A percentile compares a stretch with the other conserved stretches of the same genome.
Evolutionary conservation across 2,888 invertebrate species (phyloP).

Genomic region (Eupeodes luniger): DNA sequence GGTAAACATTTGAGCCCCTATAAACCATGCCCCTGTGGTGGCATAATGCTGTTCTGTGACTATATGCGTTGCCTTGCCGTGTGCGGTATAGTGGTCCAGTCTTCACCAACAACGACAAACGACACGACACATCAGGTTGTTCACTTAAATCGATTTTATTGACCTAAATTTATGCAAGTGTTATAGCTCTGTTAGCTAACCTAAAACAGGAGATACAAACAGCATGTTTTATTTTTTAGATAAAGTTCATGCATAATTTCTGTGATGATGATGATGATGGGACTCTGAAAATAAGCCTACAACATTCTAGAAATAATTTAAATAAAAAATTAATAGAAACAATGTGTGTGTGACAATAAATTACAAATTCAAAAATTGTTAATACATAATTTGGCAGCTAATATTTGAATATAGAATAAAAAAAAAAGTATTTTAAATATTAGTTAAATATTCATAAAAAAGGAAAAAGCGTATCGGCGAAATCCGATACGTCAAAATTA

Average conservation of each 20-base stretch:
- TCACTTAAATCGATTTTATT: conserved; percentile 65
- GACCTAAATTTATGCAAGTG: conserved; percentile 58
- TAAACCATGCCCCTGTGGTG: conserved; percentile 48
- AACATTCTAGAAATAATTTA: background rate
- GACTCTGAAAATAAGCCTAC: background rate
- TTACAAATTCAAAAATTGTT: no score
- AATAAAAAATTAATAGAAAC: background rate
- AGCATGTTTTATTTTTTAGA: conserved; percentile 17
- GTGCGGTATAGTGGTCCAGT: conserved; percentile 14
- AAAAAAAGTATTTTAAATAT: no score
- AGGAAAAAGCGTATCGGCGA: no score
- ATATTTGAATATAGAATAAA: no score
- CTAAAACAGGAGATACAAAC: conserved; percentile 26
- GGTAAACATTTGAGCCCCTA: conserved; percentile 70
- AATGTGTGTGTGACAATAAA: no score
- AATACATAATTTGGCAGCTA: no score
- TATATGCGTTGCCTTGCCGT: background rate
- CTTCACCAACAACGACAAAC: background rate
- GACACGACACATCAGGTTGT: conserved; percentile 11
- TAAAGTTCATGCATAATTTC: background rate
- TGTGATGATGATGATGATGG: background rate
- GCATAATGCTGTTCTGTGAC: conserved; percentile 1
- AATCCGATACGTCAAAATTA: no score
- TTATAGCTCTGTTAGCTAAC: conserved; percentile 4
- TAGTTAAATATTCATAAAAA: no score